phyloP scores from a whole-genome alignment of 2,113 vertebrate genomes.

The Galeopterus variegatus region DNA sequence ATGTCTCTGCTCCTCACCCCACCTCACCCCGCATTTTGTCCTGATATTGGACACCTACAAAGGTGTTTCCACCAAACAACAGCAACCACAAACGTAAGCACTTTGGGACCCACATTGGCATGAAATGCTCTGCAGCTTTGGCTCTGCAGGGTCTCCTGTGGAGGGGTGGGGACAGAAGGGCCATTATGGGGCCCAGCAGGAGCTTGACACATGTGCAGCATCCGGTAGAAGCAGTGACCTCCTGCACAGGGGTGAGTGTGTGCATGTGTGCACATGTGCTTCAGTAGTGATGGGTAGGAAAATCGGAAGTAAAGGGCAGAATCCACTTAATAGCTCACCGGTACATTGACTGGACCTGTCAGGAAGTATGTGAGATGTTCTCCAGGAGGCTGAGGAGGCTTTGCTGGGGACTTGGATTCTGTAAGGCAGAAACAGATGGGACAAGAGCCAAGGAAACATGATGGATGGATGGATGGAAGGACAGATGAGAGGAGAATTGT shows the following conservation, averaged over 20 bases:
- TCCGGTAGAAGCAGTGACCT: background rate
- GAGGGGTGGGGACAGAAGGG: background rate
- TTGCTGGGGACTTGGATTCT: background rate
- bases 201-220: background rate
- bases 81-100: fast-evolving
- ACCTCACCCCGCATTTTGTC: background rate
- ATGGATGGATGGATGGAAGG: background rate
- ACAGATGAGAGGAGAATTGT: background rate
- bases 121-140: no score
- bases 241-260: background rate
- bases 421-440: background rate
- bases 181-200: no score
- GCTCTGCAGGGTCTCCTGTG: background rate
- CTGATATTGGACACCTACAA: background rate
- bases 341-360: background rate
- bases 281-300: background rate
- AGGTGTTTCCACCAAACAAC: background rate
- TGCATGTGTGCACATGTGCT: background rate
- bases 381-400: background rate
- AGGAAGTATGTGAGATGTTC: background rate
- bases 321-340: background rate
- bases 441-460: background rate
- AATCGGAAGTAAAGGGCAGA: background rate
- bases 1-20: background rate
- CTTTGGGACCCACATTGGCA: fast-evolving